Evolutionary conservation across 2,888 invertebrate genomes (phyloP), one percentile per base, ranked within the genome.

Genomic region (Folsomia candida): DNA sequence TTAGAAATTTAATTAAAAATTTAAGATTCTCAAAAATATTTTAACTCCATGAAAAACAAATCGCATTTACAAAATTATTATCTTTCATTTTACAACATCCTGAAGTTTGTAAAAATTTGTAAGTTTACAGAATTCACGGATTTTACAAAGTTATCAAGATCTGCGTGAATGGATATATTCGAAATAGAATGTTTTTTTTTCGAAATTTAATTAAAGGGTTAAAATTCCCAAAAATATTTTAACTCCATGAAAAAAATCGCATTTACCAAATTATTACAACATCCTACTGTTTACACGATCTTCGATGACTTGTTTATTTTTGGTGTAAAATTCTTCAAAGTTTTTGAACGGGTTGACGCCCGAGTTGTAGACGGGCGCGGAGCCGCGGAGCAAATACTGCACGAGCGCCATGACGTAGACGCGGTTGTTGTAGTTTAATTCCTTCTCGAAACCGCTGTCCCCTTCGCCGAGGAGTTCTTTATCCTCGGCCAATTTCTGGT

Each of bases 401-500:
- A 61, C 27, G 22, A 68, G 47, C 18, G 61, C 51, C 6, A 68
- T 29, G 3, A 68, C 14, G 54, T 51, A 68, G 28, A 68, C 51
- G 2, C 68, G 60, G 28, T 68, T 61, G 27, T 68, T 68, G 22
- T 58, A 68, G 51, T 68, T 68, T 28, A 61, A 14, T 61, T 68
- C 68, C 54, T 68, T 68, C 3, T 68, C 61, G 22, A 51, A 26
- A 18, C 26, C 11, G 3, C 60, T 20, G 4, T 59, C 59, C 18
- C 25, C 25, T 24, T 59, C 59, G 22, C 59, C 59, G 24, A 60
- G 20, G 14, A 60, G 4, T 3, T 0, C 18, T 2, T 37, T 47
- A 61, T 68, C 68, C 61, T 68, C 68, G 25, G 9, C 6, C 2
- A 68, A 51, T 22, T 68, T 68, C 24, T 24, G 27, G 22, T 51